Conservation (phyloP, 2,888 invertebrate species). For the Hemaris fuciformis region DNA sequence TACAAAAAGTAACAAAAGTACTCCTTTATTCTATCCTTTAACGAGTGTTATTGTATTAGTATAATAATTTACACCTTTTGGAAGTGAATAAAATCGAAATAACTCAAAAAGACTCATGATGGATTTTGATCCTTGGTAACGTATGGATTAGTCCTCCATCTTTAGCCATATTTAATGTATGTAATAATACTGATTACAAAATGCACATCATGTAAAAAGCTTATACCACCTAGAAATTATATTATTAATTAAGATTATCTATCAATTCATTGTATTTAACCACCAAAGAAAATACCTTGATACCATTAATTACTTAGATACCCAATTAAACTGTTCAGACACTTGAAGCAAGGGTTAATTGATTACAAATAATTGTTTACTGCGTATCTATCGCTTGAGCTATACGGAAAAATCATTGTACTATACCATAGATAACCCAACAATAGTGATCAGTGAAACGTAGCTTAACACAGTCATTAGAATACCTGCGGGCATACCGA, state of each 20-base stretch:
- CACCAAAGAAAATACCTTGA: background rate
- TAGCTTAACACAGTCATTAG: background rate
- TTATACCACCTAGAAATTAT: too few species aligned
- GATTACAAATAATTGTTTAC: background rate
- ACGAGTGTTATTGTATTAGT: background rate
- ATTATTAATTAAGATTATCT: too few species aligned
- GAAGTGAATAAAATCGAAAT: too few species aligned
- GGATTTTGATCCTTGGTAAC: too few species aligned
- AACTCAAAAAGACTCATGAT: too few species aligned
- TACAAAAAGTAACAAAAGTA: background rate
- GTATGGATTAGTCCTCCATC: too few species aligned
- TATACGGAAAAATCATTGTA: background rate
- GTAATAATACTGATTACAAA: too few species aligned
- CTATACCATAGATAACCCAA: background rate
- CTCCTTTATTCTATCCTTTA: background rate
- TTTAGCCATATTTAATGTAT: too few species aligned
- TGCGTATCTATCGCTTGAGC: background rate
- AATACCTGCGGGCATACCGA: background rate
- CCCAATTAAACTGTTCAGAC: background rate
- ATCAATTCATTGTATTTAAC: background rate
- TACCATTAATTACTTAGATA: background rate
- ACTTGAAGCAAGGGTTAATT: background rate
- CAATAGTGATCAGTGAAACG: background rate
- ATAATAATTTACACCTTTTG: background rate
- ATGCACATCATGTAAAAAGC: too few species aligned